Evolutionary conservation across 2,797 vertebrate species (phyloP).

Genomic region (Pteronotus mesoamericanus): DNA sequence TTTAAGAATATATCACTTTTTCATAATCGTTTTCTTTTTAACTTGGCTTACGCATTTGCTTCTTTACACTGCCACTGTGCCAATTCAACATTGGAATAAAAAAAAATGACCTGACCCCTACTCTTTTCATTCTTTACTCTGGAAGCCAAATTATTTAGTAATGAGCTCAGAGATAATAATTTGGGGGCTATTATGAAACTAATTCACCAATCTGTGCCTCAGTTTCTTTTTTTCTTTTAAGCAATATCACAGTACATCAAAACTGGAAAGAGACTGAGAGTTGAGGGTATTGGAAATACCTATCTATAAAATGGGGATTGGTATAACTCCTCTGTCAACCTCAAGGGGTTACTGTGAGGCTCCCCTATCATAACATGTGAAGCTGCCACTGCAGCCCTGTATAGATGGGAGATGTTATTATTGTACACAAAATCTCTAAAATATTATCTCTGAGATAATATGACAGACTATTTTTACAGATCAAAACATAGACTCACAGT

Average conservation of each 20-base stretch:
- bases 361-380: not conserved
- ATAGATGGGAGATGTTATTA: not conserved
- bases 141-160: not conserved
- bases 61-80: not conserved
- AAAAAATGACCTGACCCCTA: not conserved
- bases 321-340: not conserved
- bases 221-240: not conserved
- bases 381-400: not conserved
- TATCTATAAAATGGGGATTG: not conserved
- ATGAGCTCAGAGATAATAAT: not conserved
- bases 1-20: not conserved
- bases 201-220: not conserved
- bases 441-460: not conserved
- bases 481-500: not conserved
- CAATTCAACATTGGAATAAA: not conserved
- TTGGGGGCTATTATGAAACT: not conserved
- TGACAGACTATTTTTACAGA: not conserved
- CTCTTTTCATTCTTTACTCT: not conserved
- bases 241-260: not conserved
- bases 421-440: not conserved
- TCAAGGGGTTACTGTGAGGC: not conserved
- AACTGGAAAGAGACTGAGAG: not conserved
- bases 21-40: not conserved
- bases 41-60: no score
- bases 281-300: not conserved